Conservation (phyloP, 2,888 invertebrate genomes). For the Mimachlamys varia region DNA sequence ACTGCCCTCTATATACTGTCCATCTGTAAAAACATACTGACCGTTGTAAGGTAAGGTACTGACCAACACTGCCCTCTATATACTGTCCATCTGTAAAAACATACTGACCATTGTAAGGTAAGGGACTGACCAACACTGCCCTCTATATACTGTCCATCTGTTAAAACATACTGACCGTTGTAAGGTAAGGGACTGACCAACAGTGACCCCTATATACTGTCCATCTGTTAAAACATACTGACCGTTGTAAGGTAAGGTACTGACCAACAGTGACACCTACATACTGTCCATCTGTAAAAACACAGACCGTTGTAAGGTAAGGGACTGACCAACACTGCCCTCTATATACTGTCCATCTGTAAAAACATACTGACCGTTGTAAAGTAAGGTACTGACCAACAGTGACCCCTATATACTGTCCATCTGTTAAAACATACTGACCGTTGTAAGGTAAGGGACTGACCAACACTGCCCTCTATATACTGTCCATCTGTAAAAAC, state of each 20-base stretch:
- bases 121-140: neutral
- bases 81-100: too few relatives aligned
- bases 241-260: neutral
- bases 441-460: neutral
- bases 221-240: neutral
- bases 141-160: too few relatives aligned
- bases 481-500: too few relatives aligned
- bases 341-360: too few relatives aligned
- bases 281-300: too few relatives aligned
- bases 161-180: neutral
- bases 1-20: too few relatives aligned
- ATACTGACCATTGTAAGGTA: neutral
- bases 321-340: neutral
- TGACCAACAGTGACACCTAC: neutral
- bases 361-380: neutral
- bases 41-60: neutral
- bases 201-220: too few relatives aligned
- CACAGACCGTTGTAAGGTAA: neutral
- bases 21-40: neutral
- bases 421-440: neutral
- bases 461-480: too few relatives aligned
- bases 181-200: neutral
- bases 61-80: too few relatives aligned
- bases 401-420: too few relatives aligned
- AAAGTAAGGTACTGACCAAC: neutral